Evolutionary conservation across 2,888 invertebrate genomes (phyloP), one percentile per base, ranked within the genome.

Genomic region (Tenthredo livida): DNA sequence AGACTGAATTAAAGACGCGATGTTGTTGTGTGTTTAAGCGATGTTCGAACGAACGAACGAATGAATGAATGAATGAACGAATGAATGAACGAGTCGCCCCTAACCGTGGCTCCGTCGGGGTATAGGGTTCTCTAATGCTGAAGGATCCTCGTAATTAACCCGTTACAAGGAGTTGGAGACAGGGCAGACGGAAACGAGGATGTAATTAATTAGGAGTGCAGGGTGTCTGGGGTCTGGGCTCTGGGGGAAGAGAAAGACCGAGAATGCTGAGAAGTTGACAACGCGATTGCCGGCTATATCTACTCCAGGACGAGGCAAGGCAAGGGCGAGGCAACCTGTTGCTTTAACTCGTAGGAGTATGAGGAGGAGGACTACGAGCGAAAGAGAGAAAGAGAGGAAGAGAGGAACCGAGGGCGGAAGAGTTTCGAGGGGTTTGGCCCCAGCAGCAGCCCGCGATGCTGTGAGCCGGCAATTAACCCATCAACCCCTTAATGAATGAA

Each of bases 401-500:
- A 84, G 86, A 84, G 86, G 86, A 87, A 86, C 88, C 87, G 86
- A 84, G 88, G 88, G 88, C 87, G 87, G 65, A 75, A 65, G 84
- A 50, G 75, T 73, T 67, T 50, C 61, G 65, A 80, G 85, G 82
- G 65, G 82, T 54, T 50, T 70, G 29, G 70, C 67, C 70, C 43
- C 58, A 43, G 85, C 65, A 65, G 40, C 83, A 29, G 29, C 86
- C 86, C 86, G 77, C 88, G 92, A 91, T 91, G 90, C 92, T 92
- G 91, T 89, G 90, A 92, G 91, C 91, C 89, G 92, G 91, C 93
- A 93, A 93, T 93, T 93, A 93, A 93, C 91, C 92, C 91, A 92
- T 92, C 93, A 93, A 92, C 91, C 92, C 88, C 90, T 93, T 93
- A 93, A 93, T 93, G 92, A 93, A 93, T 92, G 90, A 92, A 92